A percentile compares a stretch with the other conserved stretches of the same genome.
Conservation (phyloP, 2,888 invertebrate species). For the Lithosia quadra region DNA sequence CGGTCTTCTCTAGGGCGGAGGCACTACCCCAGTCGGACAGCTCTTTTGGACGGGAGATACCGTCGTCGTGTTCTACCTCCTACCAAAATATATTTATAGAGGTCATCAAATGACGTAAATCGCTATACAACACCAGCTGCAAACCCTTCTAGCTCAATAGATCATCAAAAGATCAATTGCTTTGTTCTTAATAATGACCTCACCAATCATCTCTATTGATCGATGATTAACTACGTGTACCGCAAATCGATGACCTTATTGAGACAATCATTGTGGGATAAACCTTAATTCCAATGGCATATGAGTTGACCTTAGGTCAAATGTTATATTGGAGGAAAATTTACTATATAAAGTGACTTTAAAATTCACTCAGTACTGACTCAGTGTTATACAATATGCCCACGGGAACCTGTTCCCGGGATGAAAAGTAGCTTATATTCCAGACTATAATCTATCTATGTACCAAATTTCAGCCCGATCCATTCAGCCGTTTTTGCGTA, state of each 20-base stretch:
- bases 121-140: background rate
- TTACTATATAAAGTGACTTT: background rate
- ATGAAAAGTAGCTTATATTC: too few species aligned
- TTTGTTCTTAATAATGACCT: constrained; percentile 22
- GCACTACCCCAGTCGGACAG: too few species aligned
- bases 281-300: constrained; percentile 45
- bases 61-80: too few species aligned
- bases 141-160: background rate
- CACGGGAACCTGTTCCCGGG: too few species aligned
- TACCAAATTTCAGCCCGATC: too few species aligned
- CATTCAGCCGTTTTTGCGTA: too few species aligned
- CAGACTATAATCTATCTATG: too few species aligned
- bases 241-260: constrained; percentile 44
- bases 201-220: constrained; percentile 22
- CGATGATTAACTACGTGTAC: constrained; percentile 27
- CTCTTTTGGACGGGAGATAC: too few species aligned
- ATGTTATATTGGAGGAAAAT: constrained; percentile 18
- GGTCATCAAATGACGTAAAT: background rate
- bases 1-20: too few species aligned
- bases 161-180: constrained; percentile 29
- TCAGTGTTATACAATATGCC: too few species aligned
- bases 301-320: constrained; percentile 43
- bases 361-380: background rate
- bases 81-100: too few species aligned
- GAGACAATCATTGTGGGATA: constrained; percentile 50